Conservation (phyloP, 2,797 vertebrate species). For the Columba guinea region DNA sequence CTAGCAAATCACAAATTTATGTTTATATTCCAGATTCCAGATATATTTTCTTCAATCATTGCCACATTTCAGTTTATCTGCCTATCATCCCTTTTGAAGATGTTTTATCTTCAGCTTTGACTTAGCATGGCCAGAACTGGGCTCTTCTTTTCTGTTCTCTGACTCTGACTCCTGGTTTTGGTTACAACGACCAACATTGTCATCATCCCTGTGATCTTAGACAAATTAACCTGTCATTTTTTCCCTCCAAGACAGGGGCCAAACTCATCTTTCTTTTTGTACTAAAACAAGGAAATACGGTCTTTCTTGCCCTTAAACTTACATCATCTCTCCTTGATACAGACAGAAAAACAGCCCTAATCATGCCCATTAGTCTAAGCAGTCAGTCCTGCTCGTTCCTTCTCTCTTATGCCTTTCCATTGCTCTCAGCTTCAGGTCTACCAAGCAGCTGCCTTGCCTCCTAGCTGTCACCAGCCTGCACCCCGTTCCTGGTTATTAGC, state of each 20-base stretch:
- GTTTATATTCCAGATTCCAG: background rate
- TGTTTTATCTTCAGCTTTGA: background rate
- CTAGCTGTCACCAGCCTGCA: background rate
- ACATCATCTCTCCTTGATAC: background rate
- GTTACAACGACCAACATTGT: background rate
- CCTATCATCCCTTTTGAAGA: background rate
- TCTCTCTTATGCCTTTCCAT: background rate
- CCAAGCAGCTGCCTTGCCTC: background rate
- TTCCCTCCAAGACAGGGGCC: background rate
- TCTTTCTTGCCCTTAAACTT: background rate
- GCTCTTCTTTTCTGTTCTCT: background rate
- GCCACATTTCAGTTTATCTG: background rate
- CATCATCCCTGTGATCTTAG: background rate
- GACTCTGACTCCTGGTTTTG: background rate
- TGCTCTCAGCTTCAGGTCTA: background rate
- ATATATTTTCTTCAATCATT: background rate
- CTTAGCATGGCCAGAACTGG: background rate
- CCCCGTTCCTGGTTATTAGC: background rate
- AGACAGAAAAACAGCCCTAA: background rate
- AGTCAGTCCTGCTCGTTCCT: fast-evolving
- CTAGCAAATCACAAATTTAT: background rate
- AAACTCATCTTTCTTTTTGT: background rate
- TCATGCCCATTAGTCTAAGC: background rate
- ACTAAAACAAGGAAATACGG: background rate
- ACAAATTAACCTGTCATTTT: background rate